Percentiles rank a stretch among this genome's conserved stretches.
Conservation (phyloP, 2,113 vertebrate species). For the Coracopsis vasa region DNA sequence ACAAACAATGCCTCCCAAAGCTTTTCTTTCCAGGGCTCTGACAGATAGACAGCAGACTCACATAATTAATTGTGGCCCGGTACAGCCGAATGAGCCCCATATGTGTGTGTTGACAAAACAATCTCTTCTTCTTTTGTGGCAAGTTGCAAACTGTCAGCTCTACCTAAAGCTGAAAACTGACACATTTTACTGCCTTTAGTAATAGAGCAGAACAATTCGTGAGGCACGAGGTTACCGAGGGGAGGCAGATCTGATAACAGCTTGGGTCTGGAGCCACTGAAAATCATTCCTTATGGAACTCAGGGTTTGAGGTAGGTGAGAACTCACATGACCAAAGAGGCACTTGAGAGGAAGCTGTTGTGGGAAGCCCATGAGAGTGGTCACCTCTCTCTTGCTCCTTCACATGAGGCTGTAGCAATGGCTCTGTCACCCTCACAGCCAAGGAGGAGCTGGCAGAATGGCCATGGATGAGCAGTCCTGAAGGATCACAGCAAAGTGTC, state of each 20-base stretch:
- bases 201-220: not conserved
- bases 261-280: not conserved
- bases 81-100: not conserved
- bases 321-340: not conserved
- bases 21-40: not conserved
- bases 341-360: not conserved
- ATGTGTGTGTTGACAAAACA: constrained; percentile 9
- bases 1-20: not conserved
- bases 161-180: not conserved
- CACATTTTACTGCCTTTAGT: not conserved
- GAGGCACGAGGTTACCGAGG: not conserved
- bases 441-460: not conserved
- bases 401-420: rapidly evolving
- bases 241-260: not conserved
- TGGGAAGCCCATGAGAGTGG: not conserved
- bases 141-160: not conserved
- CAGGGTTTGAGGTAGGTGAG: not conserved
- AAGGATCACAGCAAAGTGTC: not conserved
- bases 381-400: not conserved
- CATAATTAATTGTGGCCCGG: not conserved
- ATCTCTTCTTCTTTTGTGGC: not conserved
- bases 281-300: not conserved
- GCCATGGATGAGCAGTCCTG: not conserved
- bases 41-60: constrained; percentile 19
- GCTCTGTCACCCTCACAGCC: not conserved